A percentile compares a stretch with the other conserved stretches of the same genome.
Conservation (phyloP, 2,888 invertebrate genomes). For the Deilephila elpenor region DNA sequence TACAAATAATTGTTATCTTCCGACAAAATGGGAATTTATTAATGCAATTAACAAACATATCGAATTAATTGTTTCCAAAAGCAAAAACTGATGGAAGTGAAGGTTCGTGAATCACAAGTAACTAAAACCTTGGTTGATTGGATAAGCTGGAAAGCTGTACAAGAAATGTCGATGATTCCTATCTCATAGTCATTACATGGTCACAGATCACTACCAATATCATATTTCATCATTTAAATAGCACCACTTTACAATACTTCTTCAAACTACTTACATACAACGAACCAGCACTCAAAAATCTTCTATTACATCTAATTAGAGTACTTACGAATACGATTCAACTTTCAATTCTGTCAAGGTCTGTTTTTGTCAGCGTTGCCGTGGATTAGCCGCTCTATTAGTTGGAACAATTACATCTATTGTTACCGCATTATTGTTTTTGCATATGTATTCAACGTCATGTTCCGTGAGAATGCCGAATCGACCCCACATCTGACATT, state of each 20-base stretch:
- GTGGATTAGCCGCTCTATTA: conserved; percentile 17
- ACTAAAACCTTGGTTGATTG: not conserved
- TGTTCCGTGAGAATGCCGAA: conserved; percentile 28
- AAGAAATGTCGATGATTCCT: too few species aligned
- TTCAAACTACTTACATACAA: not conserved
- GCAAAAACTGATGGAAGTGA: too few species aligned
- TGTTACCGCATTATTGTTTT: conserved; percentile 13
- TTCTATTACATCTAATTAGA: conserved; percentile 6
- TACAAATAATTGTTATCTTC: too few species aligned
- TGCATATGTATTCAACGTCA: conserved; percentile 26
- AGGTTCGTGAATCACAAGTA: too few species aligned
- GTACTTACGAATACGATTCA: conserved; percentile 23
- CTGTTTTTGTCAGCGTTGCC: conserved; percentile 24
- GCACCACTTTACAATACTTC: not conserved
- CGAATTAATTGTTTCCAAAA: too few species aligned
- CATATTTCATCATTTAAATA: not conserved
- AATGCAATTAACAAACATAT: too few species aligned
- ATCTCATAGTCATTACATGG: not conserved
- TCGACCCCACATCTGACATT: not conserved
- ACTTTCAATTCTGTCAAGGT: conserved; percentile 36
- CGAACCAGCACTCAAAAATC: not conserved
- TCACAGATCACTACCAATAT: not conserved
- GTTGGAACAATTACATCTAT: conserved; percentile 22
- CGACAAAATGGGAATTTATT: too few species aligned
- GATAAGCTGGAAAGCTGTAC: not conserved